Conservation (phyloP, 1,140 invertebrate species). For the Drosophila nigrodunni region DNA sequence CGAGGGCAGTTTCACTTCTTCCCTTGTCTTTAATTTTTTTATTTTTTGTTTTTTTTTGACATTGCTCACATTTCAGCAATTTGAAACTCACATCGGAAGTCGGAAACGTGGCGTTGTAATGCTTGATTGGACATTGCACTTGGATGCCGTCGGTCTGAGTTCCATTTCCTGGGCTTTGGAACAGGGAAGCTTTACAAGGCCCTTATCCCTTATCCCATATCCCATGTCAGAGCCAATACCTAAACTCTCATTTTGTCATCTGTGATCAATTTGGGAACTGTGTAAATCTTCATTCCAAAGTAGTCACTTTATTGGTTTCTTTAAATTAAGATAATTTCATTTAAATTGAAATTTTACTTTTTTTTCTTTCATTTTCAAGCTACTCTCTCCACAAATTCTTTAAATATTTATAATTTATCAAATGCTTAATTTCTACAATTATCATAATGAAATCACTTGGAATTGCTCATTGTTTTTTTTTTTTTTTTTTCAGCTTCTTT, state of each 20-base stretch:
- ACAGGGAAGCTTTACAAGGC: conserved; percentile 71
- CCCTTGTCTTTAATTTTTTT: background rate
- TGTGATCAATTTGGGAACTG: background rate
- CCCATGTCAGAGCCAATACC: background rate
- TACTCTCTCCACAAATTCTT: background rate
- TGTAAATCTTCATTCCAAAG: background rate
- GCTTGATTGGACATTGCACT: conserved; percentile 62
- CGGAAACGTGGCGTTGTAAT: conserved; percentile 72
- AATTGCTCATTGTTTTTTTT: conserved; percentile 32
- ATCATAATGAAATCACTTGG: conserved; percentile 49
- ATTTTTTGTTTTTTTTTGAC: background rate
- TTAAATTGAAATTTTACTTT: background rate
- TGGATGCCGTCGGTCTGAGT: conserved; percentile 37
- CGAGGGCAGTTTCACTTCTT: background rate
- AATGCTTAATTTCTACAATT: conserved; percentile 51
- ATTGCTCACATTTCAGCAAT: conserved; percentile 73
- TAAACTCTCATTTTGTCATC: background rate
- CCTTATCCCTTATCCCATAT: conserved; percentile 56
- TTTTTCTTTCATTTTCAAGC: background rate
- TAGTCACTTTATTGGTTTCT: background rate
- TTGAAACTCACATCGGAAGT: conserved; percentile 71
- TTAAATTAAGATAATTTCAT: background rate
- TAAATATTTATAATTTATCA: conserved; percentile 26
- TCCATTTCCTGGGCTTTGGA: conserved; percentile 24
- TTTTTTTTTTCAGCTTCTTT: conserved; percentile 4